phyloP scores from a whole-genome alignment of 2,797 vertebrate genomes.

The Acomys russatus region DNA sequence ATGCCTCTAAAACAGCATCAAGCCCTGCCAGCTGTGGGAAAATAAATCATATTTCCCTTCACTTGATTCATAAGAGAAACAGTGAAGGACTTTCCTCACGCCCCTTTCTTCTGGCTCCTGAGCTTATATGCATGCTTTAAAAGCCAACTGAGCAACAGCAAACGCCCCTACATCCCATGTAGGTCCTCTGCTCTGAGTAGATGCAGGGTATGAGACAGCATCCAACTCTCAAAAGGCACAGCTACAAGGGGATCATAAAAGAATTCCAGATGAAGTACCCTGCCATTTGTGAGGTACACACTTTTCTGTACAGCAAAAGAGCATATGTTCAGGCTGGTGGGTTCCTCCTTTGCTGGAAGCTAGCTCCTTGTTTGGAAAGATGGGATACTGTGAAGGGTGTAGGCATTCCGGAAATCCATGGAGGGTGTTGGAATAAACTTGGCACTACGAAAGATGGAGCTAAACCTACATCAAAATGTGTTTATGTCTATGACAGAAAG shows the following conservation, averaged over 20 bases:
- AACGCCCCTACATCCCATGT: neutral
- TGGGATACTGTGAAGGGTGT: fast-evolving
- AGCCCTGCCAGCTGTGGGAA: neutral
- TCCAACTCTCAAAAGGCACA: neutral
- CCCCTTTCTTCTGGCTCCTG: neutral
- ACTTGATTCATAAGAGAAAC: neutral
- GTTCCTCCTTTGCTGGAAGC: neutral
- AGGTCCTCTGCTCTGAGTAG: neutral
- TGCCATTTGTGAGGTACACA: neutral
- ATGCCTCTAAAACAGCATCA: neutral
- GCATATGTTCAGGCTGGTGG: neutral
- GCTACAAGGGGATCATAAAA: neutral
- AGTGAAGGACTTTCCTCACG: neutral
- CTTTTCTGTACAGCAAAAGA: neutral
- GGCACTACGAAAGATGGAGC: neutral
- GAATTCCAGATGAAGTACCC: neutral
- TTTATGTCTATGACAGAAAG: neutral
- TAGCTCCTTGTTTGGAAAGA: neutral
- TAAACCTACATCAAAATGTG: neutral
- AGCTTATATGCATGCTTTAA: neutral
- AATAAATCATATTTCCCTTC: neutral
- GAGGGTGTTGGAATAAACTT: neutral
- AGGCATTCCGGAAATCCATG: neutral
- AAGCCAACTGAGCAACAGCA: neutral
- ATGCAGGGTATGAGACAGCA: neutral